Base-by-base conservation (phyloP, 2,888 invertebrate genomes). In the Lobophora halterata region DNA sequence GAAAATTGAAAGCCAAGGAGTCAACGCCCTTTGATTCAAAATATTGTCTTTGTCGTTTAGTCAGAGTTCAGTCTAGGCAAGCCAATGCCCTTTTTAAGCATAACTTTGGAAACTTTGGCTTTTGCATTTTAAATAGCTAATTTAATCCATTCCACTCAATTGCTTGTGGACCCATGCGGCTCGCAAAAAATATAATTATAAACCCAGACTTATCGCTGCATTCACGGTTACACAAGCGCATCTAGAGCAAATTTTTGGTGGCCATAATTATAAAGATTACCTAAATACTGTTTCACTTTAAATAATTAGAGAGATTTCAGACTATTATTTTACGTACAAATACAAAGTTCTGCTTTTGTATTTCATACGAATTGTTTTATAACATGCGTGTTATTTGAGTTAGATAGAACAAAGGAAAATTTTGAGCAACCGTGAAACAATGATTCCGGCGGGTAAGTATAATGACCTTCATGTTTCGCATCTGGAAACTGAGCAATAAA, bases 401-500 rank as follows among this genome's bases (percentile, higher is more conserved):
- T 32, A 26, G n/a, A n/a, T n/a, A n/a, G 41, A 49, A 52, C 52
- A 52, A 52, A 49, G 49, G 46, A 52, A 49, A 18, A 43, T 37
- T 38, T 43, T 49, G 49, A 41, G 52, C 52, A 49, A 52, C 39
- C 41, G 37, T 35, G 29, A 42, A 46, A 52, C 52, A 52, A 52
- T 52, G 52, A 37, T 30, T 43, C 37, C 30, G 25, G 18, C 37
- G 21, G 20, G 33, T 25, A 31, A 23, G 34, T 37, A 18, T 33
- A 37, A 31, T 37, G 33, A 47, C 40, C 37, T 47, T 34, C 33
- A 28, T 29, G 37, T 41, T 38, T 36, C 34, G 34, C 21, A 26
- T 33, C 28, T 31, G 40, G 36, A 29, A 31, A 39, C 29, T 40
- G 29, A 7, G 23, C 25, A 36, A 30, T 28, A 28, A 35, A 13